A percentile compares a stretch with the other conserved stretches of the same genome.
Conservation (phyloP, 2,797 vertebrate genomes). For the Falco cherrug region DNA sequence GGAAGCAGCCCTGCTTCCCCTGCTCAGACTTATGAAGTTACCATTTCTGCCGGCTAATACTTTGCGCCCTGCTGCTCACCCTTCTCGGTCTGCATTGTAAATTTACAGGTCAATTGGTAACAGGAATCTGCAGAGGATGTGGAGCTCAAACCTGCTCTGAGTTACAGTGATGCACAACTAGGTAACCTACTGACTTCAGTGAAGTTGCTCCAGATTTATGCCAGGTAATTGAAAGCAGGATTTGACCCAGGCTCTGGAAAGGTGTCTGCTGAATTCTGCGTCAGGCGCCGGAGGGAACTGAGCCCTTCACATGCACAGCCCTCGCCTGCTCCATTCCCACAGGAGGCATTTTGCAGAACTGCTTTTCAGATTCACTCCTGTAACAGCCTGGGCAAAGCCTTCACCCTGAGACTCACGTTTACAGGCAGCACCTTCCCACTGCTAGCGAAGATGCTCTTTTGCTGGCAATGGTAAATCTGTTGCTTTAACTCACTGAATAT, state of each 20-base stretch:
- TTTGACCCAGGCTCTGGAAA: neutral
- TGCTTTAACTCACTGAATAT: neutral
- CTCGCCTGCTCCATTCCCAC: neutral
- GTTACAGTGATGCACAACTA: neutral
- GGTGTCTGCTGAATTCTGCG: neutral
- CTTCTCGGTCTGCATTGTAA: neutral
- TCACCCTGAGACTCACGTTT: neutral
- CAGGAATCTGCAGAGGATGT: neutral
- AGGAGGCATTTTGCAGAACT: neutral
- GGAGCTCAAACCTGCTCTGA: neutral
- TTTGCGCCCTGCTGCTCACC: neutral
- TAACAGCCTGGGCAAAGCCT: neutral
- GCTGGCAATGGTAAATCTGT: neutral
- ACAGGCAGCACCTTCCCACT: neutral
- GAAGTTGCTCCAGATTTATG: neutral
- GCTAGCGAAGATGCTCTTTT: neutral
- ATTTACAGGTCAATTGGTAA: conserved; percentile 12
- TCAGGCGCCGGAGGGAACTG: neutral
- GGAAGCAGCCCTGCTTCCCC: neutral
- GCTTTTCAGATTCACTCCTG: neutral
- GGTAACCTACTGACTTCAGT: neutral
- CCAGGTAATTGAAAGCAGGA: conserved; percentile 17
- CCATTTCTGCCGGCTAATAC: neutral
- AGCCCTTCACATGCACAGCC: neutral
- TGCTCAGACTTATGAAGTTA: neutral